phyloP scores from a whole-genome alignment of 2,113 vertebrate genomes.

The Ceuthmochares aereus region DNA sequence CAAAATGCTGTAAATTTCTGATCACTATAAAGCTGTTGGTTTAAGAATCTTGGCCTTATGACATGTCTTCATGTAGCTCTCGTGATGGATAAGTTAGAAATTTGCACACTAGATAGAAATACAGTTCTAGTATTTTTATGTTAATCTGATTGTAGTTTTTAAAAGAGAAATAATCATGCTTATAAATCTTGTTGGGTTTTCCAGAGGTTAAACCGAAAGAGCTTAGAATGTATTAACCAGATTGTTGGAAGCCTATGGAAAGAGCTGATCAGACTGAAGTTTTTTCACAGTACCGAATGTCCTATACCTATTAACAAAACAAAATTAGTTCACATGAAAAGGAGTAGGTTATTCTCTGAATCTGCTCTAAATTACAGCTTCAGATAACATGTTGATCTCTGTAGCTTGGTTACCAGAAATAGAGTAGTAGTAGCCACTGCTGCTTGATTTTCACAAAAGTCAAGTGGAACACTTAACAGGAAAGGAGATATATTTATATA shows the following conservation, averaged over 20 bases:
- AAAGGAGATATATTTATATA: neutral
- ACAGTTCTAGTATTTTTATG: neutral
- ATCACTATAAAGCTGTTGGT: neutral
- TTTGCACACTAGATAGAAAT: neutral
- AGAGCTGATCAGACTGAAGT: neutral
- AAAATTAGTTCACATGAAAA: neutral
- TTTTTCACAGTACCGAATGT: neutral
- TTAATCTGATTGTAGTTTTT: neutral
- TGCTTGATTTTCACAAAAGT: neutral
- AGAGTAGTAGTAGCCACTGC: neutral
- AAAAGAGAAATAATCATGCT: neutral
- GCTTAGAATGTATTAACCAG: neutral
- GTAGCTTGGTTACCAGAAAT: neutral
- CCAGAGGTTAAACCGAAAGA: neutral
- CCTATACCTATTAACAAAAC: neutral
- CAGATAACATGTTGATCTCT: neutral
- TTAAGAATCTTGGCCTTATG: neutral
- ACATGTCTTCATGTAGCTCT: neutral
- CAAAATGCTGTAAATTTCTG: neutral
- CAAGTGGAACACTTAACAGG: neutral
- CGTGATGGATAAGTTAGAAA: neutral
- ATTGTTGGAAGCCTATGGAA: neutral
- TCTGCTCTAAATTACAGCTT: neutral
- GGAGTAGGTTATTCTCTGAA: neutral
- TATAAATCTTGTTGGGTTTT: neutral